These are phyloP conservation scores for Agriopis leucophaearia DNA, from an alignment of 2,888 invertebrate species.

Conservation along the genomic window DNA sequence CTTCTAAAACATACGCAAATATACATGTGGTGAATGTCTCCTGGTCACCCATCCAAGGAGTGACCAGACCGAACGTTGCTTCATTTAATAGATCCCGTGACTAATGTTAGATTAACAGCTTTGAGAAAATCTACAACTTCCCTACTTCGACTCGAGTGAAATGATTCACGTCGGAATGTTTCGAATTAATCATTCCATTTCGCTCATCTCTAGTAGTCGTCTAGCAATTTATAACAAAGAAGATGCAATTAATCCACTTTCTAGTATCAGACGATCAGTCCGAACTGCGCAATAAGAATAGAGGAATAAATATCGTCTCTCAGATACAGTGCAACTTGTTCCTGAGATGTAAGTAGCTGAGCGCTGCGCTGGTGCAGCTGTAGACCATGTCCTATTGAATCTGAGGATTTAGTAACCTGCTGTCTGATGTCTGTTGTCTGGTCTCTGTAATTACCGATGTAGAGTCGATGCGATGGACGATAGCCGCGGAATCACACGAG, in stretches of 20 bases:
- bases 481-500: not conserved
- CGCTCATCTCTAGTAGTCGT: not conserved
- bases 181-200: constrained; percentile 3
- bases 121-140: not conserved
- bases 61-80: not conserved
- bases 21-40: not conserved
- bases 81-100: too few relatives aligned
- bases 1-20: too few relatives aligned
- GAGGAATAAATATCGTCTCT: not conserved
- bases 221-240: constrained; percentile 13
- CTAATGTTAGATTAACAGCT: too few relatives aligned
- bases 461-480: not conserved
- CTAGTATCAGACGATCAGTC: not conserved
- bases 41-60: not conserved
- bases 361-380: not conserved
- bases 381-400: not conserved
- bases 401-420: not conserved
- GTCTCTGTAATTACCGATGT: not conserved
- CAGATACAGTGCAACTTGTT: not conserved
- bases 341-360: not conserved
- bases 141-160: not conserved
- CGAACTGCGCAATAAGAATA: not conserved
- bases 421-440: not conserved
- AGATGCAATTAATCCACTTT: constrained; percentile 9
- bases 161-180: not conserved